Base-by-base conservation (phyloP, 1,140 invertebrate species). In the Aphelinus atriplicis region DNA sequence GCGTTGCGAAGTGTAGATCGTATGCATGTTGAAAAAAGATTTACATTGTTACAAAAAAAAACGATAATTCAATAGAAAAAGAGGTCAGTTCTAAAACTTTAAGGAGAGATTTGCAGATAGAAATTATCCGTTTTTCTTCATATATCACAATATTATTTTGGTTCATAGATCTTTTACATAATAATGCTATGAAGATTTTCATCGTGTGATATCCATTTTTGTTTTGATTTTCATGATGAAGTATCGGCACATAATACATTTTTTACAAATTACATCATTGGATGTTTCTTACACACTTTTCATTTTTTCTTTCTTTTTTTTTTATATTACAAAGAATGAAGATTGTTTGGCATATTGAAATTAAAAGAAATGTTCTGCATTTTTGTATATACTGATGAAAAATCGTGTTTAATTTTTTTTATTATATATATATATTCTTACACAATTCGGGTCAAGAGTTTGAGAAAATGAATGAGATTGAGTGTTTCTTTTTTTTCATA, bases 401-500 rank as follows among this genome's bases (percentile, higher is more conserved):
- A 70, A 51, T 42, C 46, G 47, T 71, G 62, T 75, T 71, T 71
- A 75, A 26, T 66, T 75, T 75, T 75, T 73, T 74, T 71, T 71
- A 65, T 71, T 53, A 66, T 66, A 64, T 70, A 64, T 70, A 75
- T 75, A 64, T 75, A 57, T 26, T 26, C 26, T 70, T 70, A 57
- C 53, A 7, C 26, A 76, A 7, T 58, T 43, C 50, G 7, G 56
- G 58, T 69, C 46, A 70, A 42, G 67, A 71, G 68, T 56, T 7
- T 58, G 46, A 74, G 47, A 72, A 58, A 76, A 45, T 3, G 55
- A 58, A 48, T 71, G 55, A 71, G 67, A 75, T 74, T 46, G 70
- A 74, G 10, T 76, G 68, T 78, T 74, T 78, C 66, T 73, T 78
- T 71, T 73, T 73, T 70, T 64, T 75, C 67, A 43, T 47, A 62